A percentile compares a stretch with the other conserved stretches of the same genome.
These are phyloP conservation scores for Orthosia incerta DNA, from an alignment of 2,888 invertebrate species.

Conservation along the genomic window DNA sequence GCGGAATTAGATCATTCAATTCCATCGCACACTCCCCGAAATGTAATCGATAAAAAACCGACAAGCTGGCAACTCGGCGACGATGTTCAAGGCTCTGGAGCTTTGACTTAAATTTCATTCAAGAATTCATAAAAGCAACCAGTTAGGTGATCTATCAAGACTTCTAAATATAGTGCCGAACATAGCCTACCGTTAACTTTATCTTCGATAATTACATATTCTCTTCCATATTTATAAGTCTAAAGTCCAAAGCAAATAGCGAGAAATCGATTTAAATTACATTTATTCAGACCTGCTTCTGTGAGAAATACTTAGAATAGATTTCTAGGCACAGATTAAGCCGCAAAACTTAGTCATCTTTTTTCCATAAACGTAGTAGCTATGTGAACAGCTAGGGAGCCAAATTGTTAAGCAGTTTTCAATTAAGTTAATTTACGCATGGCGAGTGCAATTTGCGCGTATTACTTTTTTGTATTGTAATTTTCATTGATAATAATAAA, in stretches of 20 bases:
- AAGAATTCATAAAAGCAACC: neutral
- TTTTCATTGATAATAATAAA: neutral
- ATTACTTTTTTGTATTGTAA: neutral
- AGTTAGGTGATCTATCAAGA: constrained; percentile 22
- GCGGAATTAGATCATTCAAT: too few relatives aligned
- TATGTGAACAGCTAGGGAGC: constrained; percentile 4
- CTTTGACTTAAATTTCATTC: too few relatives aligned
- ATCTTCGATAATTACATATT: constrained; percentile 24
- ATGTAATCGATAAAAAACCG: too few relatives aligned
- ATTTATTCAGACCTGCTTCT: constrained; percentile 18
- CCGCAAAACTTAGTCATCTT: constrained; percentile 28
- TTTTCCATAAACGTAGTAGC: constrained; percentile 32
- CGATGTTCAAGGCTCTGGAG: too few relatives aligned
- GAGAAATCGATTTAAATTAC: constrained; percentile 36
- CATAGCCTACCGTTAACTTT: constrained; percentile 25
- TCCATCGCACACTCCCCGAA: too few relatives aligned
- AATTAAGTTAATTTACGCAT: neutral
- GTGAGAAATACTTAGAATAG: constrained; percentile 34
- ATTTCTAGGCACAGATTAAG: constrained; percentile 34
- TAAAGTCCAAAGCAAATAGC: constrained; percentile 9
- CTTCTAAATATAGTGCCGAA: constrained; percentile 8
- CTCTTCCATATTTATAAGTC: constrained; percentile 23
- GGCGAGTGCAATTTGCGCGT: neutral
- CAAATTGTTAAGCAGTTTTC: neutral
- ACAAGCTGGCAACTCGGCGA: too few relatives aligned